Percentiles rank a stretch among this genome's conserved stretches.
These are phyloP conservation scores for Exephanes ischioxanthus DNA, from an alignment of 2,888 invertebrate species.

Conservation along the genomic window DNA sequence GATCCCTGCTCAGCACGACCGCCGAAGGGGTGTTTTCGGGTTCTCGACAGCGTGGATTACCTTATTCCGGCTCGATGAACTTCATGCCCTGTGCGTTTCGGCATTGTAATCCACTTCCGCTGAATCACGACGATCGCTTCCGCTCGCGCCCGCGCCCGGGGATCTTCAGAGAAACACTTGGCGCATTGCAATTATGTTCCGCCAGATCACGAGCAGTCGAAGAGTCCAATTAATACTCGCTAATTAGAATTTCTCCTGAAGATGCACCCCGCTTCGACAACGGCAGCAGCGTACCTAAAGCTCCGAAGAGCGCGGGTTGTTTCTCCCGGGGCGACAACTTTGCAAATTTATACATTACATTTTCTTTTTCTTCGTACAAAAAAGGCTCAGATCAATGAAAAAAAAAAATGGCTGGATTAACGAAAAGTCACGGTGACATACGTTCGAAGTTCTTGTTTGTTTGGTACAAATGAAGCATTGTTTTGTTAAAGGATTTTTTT, in stretches of 20 bases:
- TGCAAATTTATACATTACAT: too few relatives aligned
- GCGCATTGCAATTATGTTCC: slow-evolving; percentile 5
- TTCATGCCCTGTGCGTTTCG: background rate
- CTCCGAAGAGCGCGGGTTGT: background rate
- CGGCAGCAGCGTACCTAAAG: background rate
- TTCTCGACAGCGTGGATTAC: slow-evolving; percentile 7
- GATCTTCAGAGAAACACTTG: background rate
- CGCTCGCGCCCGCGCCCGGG: background rate
- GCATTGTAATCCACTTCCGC: slow-evolving; percentile 18
- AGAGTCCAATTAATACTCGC: slow-evolving; percentile 75
- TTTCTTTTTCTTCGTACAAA: too few relatives aligned
- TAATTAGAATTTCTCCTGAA: slow-evolving; percentile 73
- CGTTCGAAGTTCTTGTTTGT: too few relatives aligned
- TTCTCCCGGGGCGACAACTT: background rate
- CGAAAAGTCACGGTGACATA: too few relatives aligned
- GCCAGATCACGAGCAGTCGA: slow-evolving; percentile 65
- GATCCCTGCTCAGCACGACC: slow-evolving; percentile 17
- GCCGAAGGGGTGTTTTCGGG: background rate
- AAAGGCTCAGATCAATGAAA: too few relatives aligned
- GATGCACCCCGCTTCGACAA: slow-evolving; percentile 19
- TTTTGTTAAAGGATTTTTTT: too few relatives aligned
- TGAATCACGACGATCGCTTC: slow-evolving; percentile 6
- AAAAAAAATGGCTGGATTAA: too few relatives aligned
- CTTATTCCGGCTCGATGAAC: slow-evolving; percentile 37
- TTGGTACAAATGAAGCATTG: too few relatives aligned